Base-by-base conservation (phyloP, 2,888 invertebrate species). In the Pandemis heparana region DNA sequence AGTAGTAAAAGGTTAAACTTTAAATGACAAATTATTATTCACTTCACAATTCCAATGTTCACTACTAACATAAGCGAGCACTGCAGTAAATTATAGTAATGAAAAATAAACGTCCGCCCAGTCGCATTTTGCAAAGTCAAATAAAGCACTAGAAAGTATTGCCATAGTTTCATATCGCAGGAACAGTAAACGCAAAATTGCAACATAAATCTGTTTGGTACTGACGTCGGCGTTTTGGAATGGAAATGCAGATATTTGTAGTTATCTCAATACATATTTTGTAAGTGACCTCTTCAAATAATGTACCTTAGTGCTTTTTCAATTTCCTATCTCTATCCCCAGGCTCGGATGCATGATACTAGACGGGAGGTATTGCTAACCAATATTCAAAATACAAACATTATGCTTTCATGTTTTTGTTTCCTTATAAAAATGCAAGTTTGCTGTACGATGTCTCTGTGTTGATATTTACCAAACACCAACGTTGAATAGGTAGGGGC, bases 121-220 rank as follows among this genome's bases (percentile, higher is more conserved):
- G 79, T 79, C 77, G 77, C 91, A 91, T 91, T 87, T 85, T 90
- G 85, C 75, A 67, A 70, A 76, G 79, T 78, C 79, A 81, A 86
- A 83, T 87, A 84, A 79, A 77, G 68, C 74, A 77, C 76, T 77
- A 68, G 74, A 76, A 79, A 78, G 75, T 66, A 70, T 75, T 73
- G 67, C 78, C 75, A 75, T 75, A 74, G 75, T 67, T 61, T 71
- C 66, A 67, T 81, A 82, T 82, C 82, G 68, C 61, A 75, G 74
- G 70, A 74, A 78, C 71, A 80, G 77, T 80, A 78, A 74, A 83
- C 77, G 79, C 76, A 75, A 78, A 78, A 83, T 75, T 66, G 74
- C 75, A 51, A 78, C 77, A 79, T 78, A 73, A 69, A 74, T 59
- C 32, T 72, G 61, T 65, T 64, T 65, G 48, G 61, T 18, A 51